phyloP scores from a whole-genome alignment of 2,797 vertebrate genomes.

The Morelia viridis region DNA sequence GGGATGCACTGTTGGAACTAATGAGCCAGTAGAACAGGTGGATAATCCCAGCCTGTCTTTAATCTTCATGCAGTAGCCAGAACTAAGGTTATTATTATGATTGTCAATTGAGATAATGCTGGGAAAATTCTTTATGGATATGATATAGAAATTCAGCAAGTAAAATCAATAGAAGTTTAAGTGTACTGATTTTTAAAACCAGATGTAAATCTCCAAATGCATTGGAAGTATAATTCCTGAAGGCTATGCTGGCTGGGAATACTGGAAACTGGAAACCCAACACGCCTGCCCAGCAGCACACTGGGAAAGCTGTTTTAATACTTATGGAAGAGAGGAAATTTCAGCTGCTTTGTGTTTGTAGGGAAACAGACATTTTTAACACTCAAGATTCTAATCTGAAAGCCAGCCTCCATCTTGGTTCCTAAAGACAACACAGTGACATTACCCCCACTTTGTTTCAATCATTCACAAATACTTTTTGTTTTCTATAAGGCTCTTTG shows the following conservation, averaged over 20 bases:
- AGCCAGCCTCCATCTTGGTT: background rate
- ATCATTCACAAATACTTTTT: background rate
- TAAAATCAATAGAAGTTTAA: background rate
- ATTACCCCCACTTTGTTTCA: background rate
- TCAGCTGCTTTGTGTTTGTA: too few species aligned
- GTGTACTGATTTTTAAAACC: background rate
- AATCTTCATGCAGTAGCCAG: slow-evolving; percentile 49
- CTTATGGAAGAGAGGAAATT: background rate
- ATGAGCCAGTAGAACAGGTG: slow-evolving; percentile 42
- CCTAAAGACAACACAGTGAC: background rate
- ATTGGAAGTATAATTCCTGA: background rate
- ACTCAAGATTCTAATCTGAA: background rate
- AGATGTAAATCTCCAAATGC: background rate
- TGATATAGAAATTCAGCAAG: background rate
- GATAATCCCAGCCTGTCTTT: slow-evolving; percentile 51
- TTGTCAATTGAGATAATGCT: slow-evolving; percentile 47
- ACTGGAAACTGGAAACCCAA: background rate
- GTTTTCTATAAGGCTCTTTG: background rate
- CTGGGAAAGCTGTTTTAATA: background rate
- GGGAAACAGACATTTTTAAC: background rate
- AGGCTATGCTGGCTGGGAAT: background rate
- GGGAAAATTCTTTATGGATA: slow-evolving; percentile 46
- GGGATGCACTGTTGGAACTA: slow-evolving; percentile 48
- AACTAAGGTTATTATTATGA: slow-evolving; percentile 35
- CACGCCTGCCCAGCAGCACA: too few species aligned